These are phyloP conservation scores for Phodopus roborovskii DNA, from an alignment of 2,113 vertebrate species.

Conservation along the genomic window DNA sequence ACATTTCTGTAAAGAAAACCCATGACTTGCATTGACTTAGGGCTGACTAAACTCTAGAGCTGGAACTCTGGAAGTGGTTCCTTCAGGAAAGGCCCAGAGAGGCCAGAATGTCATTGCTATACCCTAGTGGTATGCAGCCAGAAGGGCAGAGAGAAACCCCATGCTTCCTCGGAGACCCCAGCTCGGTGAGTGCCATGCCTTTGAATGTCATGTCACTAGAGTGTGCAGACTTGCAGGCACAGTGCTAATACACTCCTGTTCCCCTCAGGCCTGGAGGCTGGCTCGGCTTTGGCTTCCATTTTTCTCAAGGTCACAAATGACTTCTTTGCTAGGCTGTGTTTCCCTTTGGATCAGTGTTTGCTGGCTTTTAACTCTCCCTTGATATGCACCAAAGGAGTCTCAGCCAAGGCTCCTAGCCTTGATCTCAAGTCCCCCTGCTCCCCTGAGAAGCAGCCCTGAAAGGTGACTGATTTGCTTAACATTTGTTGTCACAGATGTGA, in stretches of 20 bases:
- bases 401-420: neutral
- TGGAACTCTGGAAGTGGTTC: neutral
- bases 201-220: neutral
- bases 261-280: constrained; percentile 3
- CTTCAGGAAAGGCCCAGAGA: neutral
- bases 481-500: constrained; percentile 20
- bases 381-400: neutral
- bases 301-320: constrained; percentile 57
- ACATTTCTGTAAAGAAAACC: neutral
- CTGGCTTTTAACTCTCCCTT: constrained; percentile 43
- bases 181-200: neutral
- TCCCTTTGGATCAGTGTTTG: constrained; percentile 29
- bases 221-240: neutral
- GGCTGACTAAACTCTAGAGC: neutral
- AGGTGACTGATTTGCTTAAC: constrained; percentile 39
- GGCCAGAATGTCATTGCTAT: fast-evolving
- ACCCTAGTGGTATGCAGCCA: neutral
- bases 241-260: neutral
- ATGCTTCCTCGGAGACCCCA: neutral
- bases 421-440: neutral
- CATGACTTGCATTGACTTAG: neutral
- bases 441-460: neutral
- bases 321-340: constrained; percentile 53
- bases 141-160: neutral
- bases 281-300: constrained; percentile 6